A percentile compares a stretch with the other conserved stretches of the same genome.
phyloP scores from a whole-genome alignment of 2,797 vertebrate species.

The Zenarchopterus dispar region DNA sequence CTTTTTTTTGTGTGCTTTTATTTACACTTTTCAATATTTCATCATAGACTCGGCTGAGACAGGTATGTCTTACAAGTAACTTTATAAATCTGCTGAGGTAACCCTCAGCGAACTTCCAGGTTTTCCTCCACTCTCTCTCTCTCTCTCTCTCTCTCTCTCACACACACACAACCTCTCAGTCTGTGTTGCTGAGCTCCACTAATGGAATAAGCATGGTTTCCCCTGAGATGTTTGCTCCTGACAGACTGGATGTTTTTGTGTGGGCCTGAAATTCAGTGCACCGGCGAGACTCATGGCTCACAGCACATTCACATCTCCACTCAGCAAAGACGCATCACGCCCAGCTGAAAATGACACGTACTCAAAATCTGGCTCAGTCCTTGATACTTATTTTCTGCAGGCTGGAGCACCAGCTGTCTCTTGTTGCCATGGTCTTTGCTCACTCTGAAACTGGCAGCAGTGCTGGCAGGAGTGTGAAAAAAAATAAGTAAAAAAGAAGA shows the following conservation, averaged over 20 bases:
- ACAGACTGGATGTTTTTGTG: constrained; percentile 31
- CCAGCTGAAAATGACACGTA: constrained; percentile 61
- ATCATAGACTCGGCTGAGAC: constrained; percentile 13
- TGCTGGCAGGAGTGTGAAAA: constrained; percentile 33
- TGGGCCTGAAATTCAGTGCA: constrained; percentile 31
- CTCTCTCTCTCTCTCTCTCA: constrained; percentile 11
- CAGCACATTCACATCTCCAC: constrained; percentile 41
- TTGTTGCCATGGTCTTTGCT: constrained; percentile 57
- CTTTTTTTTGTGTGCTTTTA: no score
- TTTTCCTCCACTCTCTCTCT: constrained; percentile 30
- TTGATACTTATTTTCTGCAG: constrained; percentile 29
- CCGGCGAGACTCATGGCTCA: constrained; percentile 25
- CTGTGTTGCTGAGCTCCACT: constrained; percentile 29
- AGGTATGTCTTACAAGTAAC: constrained; percentile 31
- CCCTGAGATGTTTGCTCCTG: constrained; percentile 31
- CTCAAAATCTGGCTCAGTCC: constrained; percentile 59
- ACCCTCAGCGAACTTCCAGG: constrained; percentile 15
- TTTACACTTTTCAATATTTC: no score
- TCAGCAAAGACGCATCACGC: constrained; percentile 46
- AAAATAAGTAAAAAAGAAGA: not conserved
- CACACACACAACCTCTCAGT: constrained; percentile 15
- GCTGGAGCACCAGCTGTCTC: constrained; percentile 57
- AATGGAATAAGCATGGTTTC: constrained; percentile 48
- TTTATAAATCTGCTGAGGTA: constrained; percentile 20
- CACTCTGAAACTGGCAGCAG: constrained; percentile 38